Base-by-base conservation (phyloP, 2,797 vertebrate species). In the Mastacembelus armatus region DNA sequence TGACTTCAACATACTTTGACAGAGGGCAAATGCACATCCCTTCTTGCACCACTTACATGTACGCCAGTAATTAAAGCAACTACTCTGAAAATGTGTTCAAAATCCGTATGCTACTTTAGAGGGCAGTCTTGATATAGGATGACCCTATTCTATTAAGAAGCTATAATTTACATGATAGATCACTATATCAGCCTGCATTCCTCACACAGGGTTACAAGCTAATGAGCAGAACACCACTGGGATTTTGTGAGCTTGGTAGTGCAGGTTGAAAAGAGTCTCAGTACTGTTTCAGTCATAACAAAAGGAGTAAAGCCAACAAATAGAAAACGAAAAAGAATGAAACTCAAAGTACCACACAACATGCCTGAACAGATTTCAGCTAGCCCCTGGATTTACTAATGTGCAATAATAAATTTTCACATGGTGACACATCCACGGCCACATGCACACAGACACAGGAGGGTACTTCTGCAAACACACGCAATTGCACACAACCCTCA, bases 101-200 rank as follows among this genome's bases (percentile, higher is more conserved):
- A 63, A 66, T 43, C 26, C 55, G 61, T 49, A 74, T 61, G 65
- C 36, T 69, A 47, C 75, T 62, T 44, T 22, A 30, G 10, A 16
- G 5, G 39, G 43, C 38, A 27, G 42, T 18, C 26, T 63, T 12
- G 5, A 49, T 72, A 45, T n/a, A 26, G 40, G 38, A 50, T 65
- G 54, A 40, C 11, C 35, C 10, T 15, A 33, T 39, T 48, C 54
- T 47, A 38, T 84, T 81, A 71, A 21, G 36, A 78, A 63, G 57
- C 77, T 81, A 83, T 74, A n/a, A n/a, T n/a, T n/a, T n/a, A n/a
- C n/a, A n/a, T n/a, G 66, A 83, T 61, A 33, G 24, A 51, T 36
- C 15, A 38, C 50, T 30, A 65, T 24, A 64, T 35, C 16, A 42
- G 26, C 39, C 39, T 39, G 40, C 22, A 32, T 70, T 19, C 36